Percentiles rank a stretch among this genome's conserved stretches.
Conservation (phyloP, 2,797 vertebrate species). For the Leptatherina wallacei region DNA sequence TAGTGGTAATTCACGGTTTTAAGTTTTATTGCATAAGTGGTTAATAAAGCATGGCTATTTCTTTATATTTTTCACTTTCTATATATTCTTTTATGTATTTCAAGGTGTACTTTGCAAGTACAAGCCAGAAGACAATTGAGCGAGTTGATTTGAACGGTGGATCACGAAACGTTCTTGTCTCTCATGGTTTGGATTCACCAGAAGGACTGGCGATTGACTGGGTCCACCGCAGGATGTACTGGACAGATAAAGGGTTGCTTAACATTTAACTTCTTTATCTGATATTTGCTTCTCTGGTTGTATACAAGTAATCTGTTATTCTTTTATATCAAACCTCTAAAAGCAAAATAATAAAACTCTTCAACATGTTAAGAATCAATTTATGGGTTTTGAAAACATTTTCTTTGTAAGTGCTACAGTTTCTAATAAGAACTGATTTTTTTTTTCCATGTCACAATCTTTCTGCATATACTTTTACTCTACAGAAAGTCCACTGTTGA, state of each 20-base stretch:
- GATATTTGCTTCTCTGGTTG: background rate
- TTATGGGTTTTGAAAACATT: background rate
- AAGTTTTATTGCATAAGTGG: background rate
- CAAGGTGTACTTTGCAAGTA: conserved; percentile 92
- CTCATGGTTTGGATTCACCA: conserved; percentile 77
- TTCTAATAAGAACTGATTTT: background rate
- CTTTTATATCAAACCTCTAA: background rate
- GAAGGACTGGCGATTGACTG: conserved; percentile 92
- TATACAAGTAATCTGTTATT: background rate
- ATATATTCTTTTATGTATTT: conserved; percentile 39
- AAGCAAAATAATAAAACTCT: background rate
- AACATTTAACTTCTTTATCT: background rate
- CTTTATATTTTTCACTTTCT: background rate
- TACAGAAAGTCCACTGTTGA: conserved; percentile 86
- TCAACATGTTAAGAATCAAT: background rate
- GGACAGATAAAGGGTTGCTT: conserved; percentile 90
- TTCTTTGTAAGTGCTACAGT: background rate
- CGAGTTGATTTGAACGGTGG: conserved; percentile 85
- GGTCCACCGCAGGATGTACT: conserved; percentile 90
- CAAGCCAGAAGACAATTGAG: conserved; percentile 86
- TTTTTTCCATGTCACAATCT: background rate
- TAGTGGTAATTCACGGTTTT: conserved; percentile 47
- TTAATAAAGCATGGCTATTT: background rate
- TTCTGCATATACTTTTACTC: conserved; percentile 7
- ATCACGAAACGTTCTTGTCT: conserved; percentile 83